Evolutionary conservation across 2,797 vertebrate genomes (phyloP).

Genomic region (Liasis olivaceus): DNA sequence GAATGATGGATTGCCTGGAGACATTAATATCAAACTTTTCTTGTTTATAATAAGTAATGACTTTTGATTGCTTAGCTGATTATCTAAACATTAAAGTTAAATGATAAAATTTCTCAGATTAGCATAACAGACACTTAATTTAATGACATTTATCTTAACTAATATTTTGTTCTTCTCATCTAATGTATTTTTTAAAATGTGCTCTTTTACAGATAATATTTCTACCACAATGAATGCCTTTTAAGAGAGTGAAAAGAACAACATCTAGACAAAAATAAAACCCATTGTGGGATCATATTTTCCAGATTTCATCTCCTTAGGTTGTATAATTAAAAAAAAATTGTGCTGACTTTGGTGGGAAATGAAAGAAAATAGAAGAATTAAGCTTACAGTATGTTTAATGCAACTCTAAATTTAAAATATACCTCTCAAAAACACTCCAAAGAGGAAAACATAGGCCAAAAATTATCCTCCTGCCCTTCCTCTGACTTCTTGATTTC

Average conservation of each 20-base stretch:
- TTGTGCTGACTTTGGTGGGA: not conserved
- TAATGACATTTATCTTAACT: not conserved
- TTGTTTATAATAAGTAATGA: not conserved
- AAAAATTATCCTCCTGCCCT: not conserved
- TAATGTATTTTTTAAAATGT: not conserved
- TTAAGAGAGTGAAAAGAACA: not conserved
- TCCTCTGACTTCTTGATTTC: not conserved
- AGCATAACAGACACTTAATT: not conserved
- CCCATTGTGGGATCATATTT: not conserved
- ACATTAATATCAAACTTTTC: not conserved
- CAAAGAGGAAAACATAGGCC: not conserved
- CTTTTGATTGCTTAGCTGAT: not conserved
- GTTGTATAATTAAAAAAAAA: not conserved
- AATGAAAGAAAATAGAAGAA: not conserved
- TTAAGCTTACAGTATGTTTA: not conserved
- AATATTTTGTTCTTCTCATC: not conserved
- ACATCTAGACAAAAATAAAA: not conserved
- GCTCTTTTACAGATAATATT: not conserved
- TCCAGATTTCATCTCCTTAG: not conserved
- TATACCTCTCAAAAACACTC: not conserved
- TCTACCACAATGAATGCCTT: not conserved
- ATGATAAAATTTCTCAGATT: not conserved
- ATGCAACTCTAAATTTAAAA: not conserved
- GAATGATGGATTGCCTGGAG: not conserved
- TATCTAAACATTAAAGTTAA: not conserved